Percentiles rank a stretch among this genome's conserved stretches.
phyloP scores from a whole-genome alignment of 2,113 vertebrate species.

The Oreochromis tanganicae region DNA sequence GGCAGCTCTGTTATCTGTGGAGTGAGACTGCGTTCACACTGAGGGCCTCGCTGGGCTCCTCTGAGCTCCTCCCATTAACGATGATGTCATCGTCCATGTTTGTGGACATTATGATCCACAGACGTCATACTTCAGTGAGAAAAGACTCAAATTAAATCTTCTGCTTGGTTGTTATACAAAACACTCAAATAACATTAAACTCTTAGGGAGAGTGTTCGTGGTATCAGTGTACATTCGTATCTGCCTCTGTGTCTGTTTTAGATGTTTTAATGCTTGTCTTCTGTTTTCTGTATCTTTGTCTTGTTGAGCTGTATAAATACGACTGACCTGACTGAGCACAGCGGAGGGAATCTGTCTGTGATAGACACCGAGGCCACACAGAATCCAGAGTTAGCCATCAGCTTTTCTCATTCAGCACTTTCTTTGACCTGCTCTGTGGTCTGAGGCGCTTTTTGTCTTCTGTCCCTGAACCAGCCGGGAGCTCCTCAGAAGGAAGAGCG shows the following conservation, averaged over 20 bases:
- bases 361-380: neutral
- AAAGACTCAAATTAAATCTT: neutral
- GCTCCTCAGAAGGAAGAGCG: neutral
- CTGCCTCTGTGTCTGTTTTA: neutral
- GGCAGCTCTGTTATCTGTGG: constrained; percentile 30
- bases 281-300: neutral
- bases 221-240: neutral
- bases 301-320: neutral
- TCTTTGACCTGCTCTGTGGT: neutral
- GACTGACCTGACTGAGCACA: neutral
- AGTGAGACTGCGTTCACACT: constrained; percentile 31
- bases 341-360: neutral
- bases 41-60: neutral
- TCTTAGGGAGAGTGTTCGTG: neutral
- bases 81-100: neutral
- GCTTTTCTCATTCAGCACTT: neutral
- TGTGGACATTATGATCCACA: neutral
- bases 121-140: neutral
- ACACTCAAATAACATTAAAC: neutral
- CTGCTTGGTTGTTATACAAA: neutral
- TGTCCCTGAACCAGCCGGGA: neutral
- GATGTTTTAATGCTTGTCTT: neutral
- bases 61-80: neutral
- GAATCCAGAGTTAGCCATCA: neutral
- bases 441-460: neutral